Percentiles rank a stretch among this genome's conserved stretches.
Conservation (phyloP, 1,140 invertebrate species). For the Grapholita molesta region DNA sequence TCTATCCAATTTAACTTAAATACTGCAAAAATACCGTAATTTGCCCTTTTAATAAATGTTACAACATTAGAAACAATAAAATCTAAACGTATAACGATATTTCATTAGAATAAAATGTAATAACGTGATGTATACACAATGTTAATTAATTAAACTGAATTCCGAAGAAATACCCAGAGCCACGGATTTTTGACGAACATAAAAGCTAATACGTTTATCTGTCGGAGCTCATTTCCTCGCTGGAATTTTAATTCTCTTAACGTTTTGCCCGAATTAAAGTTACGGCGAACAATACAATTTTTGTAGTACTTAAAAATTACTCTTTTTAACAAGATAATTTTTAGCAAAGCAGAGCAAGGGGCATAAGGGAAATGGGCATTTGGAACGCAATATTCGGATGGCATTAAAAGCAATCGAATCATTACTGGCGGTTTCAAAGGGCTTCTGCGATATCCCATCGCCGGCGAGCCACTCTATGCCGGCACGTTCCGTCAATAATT, state of each 20-base stretch:
- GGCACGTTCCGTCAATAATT: constrained; percentile 76
- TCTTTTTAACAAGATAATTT: constrained; percentile 39
- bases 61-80: not conserved
- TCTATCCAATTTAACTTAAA: not conserved
- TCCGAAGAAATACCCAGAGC: constrained; percentile 23
- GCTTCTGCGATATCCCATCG: constrained; percentile 37
- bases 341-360: constrained; percentile 20
- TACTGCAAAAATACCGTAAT: not conserved
- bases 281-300: constrained; percentile 57
- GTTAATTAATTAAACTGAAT: constrained; percentile 8
- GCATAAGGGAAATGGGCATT: constrained; percentile 24
- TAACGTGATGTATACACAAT: constrained; percentile 24
- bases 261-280: constrained; percentile 55
- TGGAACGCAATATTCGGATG: constrained; percentile 37
- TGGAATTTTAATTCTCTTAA: constrained; percentile 61
- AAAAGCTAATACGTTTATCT: constrained; percentile 63
- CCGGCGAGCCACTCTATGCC: constrained; percentile 46
- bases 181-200: constrained; percentile 40
- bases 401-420: constrained; percentile 47
- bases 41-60: not conserved
- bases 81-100: not conserved
- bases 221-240: constrained; percentile 51
- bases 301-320: constrained; percentile 47
- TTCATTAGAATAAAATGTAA: constrained; percentile 30
- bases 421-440: constrained; percentile 37